These are phyloP conservation scores for Rhinichthys klamathensis DNA, from an alignment of 2,113 vertebrate species.

Conservation along the genomic window DNA sequence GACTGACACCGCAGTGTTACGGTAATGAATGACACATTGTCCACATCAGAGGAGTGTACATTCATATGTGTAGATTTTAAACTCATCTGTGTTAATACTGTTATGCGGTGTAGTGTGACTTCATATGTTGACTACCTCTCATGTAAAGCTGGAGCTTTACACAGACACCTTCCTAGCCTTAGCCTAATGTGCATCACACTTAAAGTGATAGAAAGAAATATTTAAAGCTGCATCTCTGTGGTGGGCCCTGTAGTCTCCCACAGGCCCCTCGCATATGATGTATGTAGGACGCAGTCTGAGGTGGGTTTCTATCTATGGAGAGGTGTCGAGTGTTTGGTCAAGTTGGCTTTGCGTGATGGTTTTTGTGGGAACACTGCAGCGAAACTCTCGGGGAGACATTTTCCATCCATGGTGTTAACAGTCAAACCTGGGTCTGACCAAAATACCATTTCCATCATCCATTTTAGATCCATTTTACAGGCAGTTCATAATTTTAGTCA, in stretches of 20 bases:
- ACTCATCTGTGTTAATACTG: conserved; percentile 14
- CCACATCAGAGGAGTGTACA: conserved; percentile 59
- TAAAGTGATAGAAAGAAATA: neutral
- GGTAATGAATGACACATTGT: conserved; percentile 59
- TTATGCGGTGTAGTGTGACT: conserved; percentile 25
- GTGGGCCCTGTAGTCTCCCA: conserved; percentile 32
- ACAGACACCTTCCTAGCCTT: neutral
- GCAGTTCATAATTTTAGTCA: neutral
- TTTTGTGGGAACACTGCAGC: conserved; percentile 28
- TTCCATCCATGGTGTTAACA: conserved; percentile 51
- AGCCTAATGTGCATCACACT: neutral
- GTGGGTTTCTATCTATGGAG: conserved; percentile 45
- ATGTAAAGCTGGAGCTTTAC: neutral
- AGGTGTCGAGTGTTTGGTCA: conserved; percentile 65
- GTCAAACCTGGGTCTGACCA: conserved; percentile 29
- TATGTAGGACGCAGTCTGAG: conserved; percentile 51
- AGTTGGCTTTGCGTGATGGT: conserved; percentile 61
- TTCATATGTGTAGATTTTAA: conserved; percentile 49
- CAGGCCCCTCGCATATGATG: conserved; percentile 39
- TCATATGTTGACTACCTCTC: neutral
- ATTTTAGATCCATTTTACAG: neutral
- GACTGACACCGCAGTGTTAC: conserved; percentile 52
- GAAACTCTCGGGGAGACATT: conserved; percentile 19
- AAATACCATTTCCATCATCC: neutral
- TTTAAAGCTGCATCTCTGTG: conserved; percentile 41